These are phyloP conservation scores for Drosophila nannoptera DNA, from an alignment of 1,140 invertebrate genomes.

Conservation along the genomic window DNA sequence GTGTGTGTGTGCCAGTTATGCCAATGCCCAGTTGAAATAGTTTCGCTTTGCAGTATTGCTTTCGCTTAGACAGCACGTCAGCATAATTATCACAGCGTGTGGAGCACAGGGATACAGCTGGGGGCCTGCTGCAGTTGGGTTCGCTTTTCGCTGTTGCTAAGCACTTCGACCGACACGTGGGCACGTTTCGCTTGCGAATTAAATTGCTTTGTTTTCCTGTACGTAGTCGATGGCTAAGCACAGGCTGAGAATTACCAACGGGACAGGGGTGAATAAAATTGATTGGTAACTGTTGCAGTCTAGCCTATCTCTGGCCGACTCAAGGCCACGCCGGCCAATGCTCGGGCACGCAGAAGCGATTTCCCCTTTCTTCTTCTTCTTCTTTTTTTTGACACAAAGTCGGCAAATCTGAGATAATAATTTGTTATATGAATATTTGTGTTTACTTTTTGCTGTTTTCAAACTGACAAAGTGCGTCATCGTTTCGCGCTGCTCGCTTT, in stretches of 20 bases:
- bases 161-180: conserved; percentile 63
- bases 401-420: conserved; percentile 14
- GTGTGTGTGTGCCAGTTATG: conserved; percentile 18
- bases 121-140: conserved; percentile 26
- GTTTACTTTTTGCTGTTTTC: conserved; percentile 23
- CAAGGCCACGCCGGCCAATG: no score
- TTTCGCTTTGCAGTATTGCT: conserved; percentile 30
- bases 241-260: no score
- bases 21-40: conserved; percentile 38
- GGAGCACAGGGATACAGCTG: background rate
- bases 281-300: no score
- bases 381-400: conserved; percentile 14
- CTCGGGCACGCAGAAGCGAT: no score
- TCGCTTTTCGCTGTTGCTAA: conserved; percentile 54
- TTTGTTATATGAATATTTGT: conserved; percentile 31
- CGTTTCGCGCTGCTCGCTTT: conserved; percentile 19
- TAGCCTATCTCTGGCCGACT: no score
- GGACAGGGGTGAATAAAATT: no score
- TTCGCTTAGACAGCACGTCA: conserved; percentile 47
- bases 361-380: no score
- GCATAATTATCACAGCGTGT: conserved; percentile 23
- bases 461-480: conserved; percentile 35
- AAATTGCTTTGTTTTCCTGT: conserved; percentile 34
- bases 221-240: background rate
- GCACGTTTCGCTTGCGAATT: conserved; percentile 55